Conservation (phyloP, 2,113 vertebrate species). For the Cryptoleucopteryx plumbea region DNA sequence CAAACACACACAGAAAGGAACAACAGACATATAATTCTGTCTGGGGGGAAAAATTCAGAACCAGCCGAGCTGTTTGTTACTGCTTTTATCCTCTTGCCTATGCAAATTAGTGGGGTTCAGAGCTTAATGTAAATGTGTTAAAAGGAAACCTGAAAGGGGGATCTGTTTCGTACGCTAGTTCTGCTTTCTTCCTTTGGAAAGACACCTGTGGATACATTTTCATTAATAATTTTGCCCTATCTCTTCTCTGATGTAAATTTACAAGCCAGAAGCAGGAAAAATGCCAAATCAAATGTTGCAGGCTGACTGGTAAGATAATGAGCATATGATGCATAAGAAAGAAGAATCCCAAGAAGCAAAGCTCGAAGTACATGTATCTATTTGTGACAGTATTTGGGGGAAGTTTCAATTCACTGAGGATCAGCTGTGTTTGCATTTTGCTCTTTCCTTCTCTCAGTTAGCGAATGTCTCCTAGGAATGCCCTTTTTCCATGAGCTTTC, state of each 20-base stretch:
- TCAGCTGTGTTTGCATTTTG: slow-evolving; percentile 17
- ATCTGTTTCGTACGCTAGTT: background rate
- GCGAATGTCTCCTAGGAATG: slow-evolving; percentile 6
- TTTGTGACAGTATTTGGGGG: background rate
- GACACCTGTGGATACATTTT: slow-evolving; percentile 3
- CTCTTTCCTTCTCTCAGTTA: background rate
- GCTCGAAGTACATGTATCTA: background rate
- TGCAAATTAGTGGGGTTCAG: background rate
- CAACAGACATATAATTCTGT: background rate
- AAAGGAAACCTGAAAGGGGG: background rate
- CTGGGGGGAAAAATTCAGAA: background rate
- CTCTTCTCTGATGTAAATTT: slow-evolving; percentile 1
- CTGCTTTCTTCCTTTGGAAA: background rate
- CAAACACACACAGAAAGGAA: background rate
- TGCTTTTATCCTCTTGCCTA: background rate
- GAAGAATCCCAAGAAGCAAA: background rate
- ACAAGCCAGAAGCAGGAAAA: background rate
- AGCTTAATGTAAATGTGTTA: background rate
- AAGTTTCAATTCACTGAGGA: background rate
- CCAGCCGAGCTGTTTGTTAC: background rate
- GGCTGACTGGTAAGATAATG: background rate
- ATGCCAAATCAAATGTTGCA: slow-evolving; percentile 7
- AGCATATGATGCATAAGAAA: background rate
- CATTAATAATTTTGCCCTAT: background rate
- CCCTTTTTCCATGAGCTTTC: slow-evolving; percentile 4